Conservation (phyloP, 35 echinoderm and acorn worm species). For the Apostichopus japonicus region DNA sequence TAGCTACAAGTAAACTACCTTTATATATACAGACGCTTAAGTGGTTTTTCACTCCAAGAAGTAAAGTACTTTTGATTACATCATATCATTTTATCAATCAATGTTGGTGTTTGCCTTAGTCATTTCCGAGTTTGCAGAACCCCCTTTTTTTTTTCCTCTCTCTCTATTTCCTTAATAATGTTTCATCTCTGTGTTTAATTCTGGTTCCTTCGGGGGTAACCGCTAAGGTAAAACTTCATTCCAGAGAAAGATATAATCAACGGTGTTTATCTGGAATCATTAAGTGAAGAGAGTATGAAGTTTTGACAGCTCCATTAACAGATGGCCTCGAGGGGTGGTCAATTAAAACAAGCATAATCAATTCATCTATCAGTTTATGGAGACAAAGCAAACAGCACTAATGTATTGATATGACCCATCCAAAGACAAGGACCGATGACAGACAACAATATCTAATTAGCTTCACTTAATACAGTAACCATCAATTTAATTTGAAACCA, state of each 20-base stretch:
- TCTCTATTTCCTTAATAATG: background rate
- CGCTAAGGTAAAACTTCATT: background rate
- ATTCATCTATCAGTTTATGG: constrained; percentile 19
- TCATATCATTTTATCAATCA: no score
- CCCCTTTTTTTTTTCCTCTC: background rate
- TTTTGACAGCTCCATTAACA: constrained; percentile 27
- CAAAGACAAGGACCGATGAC: background rate
- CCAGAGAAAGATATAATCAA: background rate
- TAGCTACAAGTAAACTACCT: no score
- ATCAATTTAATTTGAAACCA: background rate
- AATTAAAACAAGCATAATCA: constrained; percentile 26
- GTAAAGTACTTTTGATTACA: no score
- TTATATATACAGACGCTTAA: no score
- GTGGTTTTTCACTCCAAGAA: no score
- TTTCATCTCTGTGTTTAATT: background rate
- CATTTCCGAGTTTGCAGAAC: no score
- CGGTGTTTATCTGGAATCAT: background rate
- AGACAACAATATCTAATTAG: background rate
- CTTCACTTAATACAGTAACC: background rate
- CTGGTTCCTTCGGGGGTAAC: background rate
- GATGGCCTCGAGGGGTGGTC: background rate
- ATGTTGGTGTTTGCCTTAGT: no score
- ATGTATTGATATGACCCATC: constrained; percentile 4
- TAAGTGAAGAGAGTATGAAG: background rate
- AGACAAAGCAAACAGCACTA: background rate